phyloP scores from a whole-genome alignment of 1,140 invertebrate species.

The Drosophila ohnishii region DNA sequence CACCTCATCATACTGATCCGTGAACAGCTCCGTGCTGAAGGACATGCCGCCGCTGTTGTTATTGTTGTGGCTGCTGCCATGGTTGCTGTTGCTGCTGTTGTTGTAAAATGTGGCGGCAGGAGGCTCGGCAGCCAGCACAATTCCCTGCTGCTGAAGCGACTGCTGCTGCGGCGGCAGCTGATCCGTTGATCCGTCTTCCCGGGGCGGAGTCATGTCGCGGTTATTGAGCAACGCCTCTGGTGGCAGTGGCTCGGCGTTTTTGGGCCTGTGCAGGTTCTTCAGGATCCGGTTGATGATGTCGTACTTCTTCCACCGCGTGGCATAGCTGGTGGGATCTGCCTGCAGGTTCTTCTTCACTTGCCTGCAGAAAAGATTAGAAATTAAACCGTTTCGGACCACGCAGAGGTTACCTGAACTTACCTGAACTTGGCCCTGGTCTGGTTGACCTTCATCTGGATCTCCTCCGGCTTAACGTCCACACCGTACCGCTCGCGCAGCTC shows the following conservation, averaged over 20 bases:
- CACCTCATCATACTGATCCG: slow-evolving; percentile 71
- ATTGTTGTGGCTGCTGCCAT: slow-evolving; percentile 43
- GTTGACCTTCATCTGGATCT: slow-evolving; percentile 80
- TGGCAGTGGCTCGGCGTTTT: slow-evolving; percentile 73
- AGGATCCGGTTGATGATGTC: slow-evolving; percentile 72
- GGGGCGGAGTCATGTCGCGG: slow-evolving; percentile 67
- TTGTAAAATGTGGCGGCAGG: slow-evolving; percentile 32
- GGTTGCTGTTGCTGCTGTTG: slow-evolving; percentile 46
- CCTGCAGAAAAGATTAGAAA: slow-evolving; percentile 18
- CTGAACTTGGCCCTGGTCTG: slow-evolving; percentile 78
- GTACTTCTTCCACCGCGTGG: slow-evolving; percentile 76
- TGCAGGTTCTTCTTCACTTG: slow-evolving; percentile 69
- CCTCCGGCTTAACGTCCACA: slow-evolving; percentile 75
- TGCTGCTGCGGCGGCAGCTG: slow-evolving; percentile 30
- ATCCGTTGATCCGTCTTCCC: slow-evolving; percentile 43
- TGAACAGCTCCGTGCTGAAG: slow-evolving; percentile 74
- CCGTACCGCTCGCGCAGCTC: slow-evolving; percentile 68
- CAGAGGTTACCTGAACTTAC: slow-evolving; percentile 20
- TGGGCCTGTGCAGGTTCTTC: slow-evolving; percentile 74
- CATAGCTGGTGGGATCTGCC: slow-evolving; percentile 50
- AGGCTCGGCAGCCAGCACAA: slow-evolving; percentile 18
- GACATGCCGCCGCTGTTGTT: slow-evolving; percentile 50
- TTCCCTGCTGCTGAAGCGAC: slow-evolving; percentile 13
- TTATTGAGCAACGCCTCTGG: slow-evolving; percentile 70
- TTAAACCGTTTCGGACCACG: background rate